Base-by-base conservation (phyloP, 2,113 vertebrate genomes). In the Pangasianodon gigas region DNA sequence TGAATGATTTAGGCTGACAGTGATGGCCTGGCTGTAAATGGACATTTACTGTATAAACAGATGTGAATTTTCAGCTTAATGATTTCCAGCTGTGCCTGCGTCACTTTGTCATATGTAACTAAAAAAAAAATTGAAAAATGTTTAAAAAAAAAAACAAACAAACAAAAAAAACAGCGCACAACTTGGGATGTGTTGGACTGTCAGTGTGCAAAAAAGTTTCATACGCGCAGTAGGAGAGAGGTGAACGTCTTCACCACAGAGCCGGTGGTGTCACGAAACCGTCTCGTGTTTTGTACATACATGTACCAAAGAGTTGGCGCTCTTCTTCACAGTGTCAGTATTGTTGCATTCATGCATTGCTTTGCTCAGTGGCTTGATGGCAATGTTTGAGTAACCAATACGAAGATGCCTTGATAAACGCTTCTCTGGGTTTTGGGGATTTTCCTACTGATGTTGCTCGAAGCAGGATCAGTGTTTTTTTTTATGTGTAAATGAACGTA, bases 271-370 rank as follows among this genome's bases (percentile, higher is more conserved):
- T 37, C 79, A 90, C 89, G 41, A 65, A 32, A 44, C 52, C 56
- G 19, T 85, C n/a, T 83, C 11, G 71, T 41, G 89, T 90, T 65
- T 56, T 93, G 90, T 91, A 80, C 86, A 74, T 91, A 87, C 51
- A 84, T 89, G 89, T 91, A 94, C 94, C 94, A 94, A 95, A 95
- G 94, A 93, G 85, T 88, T 56, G 74, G 89, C 91, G 84, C 91
- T 87, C 24, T 89, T 54, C 80, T 29, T 90, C 89, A 86, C 90
- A 91, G 79, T 79, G 26, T 87, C 80, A 52, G 90, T 90, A 75
- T 85, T 92, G 92, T 48, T 74, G 44, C 65, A 44, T 87, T 88
- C 90, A 87, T 88, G 87, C 58, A 84, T 32, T 24, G 89, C 86
- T 87, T 58, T 74, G 54, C 90, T 84, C 83, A 89, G 48, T 56